Evolutionary conservation across 2,888 invertebrate species (phyloP).

Genomic region (Polymixis flavicincta): DNA sequence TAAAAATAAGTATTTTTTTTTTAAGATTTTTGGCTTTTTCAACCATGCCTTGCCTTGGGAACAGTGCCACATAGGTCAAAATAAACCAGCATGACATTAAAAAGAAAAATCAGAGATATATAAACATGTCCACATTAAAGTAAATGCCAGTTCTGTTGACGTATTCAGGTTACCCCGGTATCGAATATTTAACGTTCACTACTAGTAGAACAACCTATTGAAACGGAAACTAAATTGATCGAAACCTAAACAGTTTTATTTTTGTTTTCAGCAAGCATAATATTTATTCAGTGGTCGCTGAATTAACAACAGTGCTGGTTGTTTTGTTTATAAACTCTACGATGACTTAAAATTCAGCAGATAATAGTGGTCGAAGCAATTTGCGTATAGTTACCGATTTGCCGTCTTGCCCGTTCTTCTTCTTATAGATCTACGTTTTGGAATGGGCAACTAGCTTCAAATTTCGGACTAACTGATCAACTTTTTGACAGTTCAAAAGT

Average conservation of each 20-base stretch:
- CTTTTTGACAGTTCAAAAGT: no score
- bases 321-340: neutral
- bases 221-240: slow-evolving; percentile 11
- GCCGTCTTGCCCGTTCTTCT: no score
- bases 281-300: slow-evolving; percentile 15
- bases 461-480: no score
- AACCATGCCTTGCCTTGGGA: no score
- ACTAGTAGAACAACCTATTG: neutral
- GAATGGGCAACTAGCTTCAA: no score
- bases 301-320: neutral
- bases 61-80: no score
- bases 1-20: no score
- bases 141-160: slow-evolving; percentile 1
- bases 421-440: no score
- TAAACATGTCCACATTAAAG: neutral
- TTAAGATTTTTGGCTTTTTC: no score
- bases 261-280: neutral
- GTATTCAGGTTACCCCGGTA: slow-evolving; percentile 30
- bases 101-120: neutral
- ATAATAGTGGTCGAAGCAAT: neutral
- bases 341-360: neutral
- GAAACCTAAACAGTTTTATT: slow-evolving; percentile 2
- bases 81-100: no score
- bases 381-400: neutral
- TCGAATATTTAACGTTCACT: slow-evolving; percentile 32